These are phyloP conservation scores for Penaeus chinensis DNA, from an alignment of 1,140 invertebrate species.

Conservation along the genomic window DNA sequence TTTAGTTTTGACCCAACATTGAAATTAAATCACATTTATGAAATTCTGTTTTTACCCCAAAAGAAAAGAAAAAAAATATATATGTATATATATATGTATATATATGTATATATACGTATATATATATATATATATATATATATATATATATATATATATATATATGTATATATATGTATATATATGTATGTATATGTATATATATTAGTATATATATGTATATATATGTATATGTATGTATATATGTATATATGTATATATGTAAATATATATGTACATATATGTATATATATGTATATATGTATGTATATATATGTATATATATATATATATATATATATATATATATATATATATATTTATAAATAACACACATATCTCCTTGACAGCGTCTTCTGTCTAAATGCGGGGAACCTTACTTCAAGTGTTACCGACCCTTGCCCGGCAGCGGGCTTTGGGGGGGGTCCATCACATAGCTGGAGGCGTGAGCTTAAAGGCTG, in stretches of 20 bases:
- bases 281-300: slow-evolving; percentile 43
- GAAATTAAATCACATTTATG: no score
- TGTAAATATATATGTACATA: slow-evolving; percentile 23
- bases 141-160: slow-evolving; percentile 50
- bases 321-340: slow-evolving; percentile 18
- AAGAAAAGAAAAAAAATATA: no score
- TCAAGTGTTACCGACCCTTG: not conserved
- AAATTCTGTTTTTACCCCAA: no score
- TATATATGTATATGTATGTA: slow-evolving; percentile 32
- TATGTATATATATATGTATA: not conserved
- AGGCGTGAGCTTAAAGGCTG: not conserved
- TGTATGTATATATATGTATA: slow-evolving; percentile 41
- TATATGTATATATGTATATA: slow-evolving; percentile 13
- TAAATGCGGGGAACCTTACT: slow-evolving; percentile 11
- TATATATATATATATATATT: slow-evolving; percentile 4
- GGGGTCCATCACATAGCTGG: not conserved
- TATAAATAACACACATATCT: not conserved
- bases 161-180: slow-evolving; percentile 49
- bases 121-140: slow-evolving; percentile 50
- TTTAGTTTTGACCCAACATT: no score
- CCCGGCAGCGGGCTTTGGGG: not conserved
- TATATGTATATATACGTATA: slow-evolving; percentile 30
- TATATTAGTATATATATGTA: slow-evolving; percentile 31
- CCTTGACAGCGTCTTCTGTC: not conserved
- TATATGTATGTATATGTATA: slow-evolving; percentile 49